Evolutionary conservation across 1,140 invertebrate genomes (phyloP).

Genomic region (Streblospio benedicti): DNA sequence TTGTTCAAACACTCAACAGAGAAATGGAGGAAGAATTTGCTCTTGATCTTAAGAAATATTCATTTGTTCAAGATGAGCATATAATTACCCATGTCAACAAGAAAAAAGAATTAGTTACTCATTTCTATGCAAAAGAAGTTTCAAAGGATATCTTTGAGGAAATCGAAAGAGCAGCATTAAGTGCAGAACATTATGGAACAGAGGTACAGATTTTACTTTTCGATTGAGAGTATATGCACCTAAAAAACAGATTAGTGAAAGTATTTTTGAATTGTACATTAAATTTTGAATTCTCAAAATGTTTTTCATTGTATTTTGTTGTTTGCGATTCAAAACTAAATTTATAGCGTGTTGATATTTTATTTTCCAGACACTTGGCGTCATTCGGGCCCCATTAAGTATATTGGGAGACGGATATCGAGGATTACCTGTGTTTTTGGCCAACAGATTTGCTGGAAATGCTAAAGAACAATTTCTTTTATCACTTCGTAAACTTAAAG

Average conservation of each 20-base stretch:
- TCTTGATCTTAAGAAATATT: constrained; percentile 37
- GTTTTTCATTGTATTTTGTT: too few species aligned
- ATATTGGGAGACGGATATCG: constrained; percentile 50
- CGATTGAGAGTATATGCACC: not conserved
- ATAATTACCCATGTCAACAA: constrained; percentile 31
- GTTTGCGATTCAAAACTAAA: too few species aligned
- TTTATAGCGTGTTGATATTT: not conserved
- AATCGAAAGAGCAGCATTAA: constrained; percentile 40
- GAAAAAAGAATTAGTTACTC: constrained; percentile 44
- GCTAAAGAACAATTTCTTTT: constrained; percentile 47
- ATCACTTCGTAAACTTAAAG: too few species aligned
- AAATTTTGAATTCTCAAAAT: too few species aligned
- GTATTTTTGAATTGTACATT: not conserved
- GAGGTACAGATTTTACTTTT: constrained; percentile 37
- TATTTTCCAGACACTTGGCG: constrained; percentile 45
- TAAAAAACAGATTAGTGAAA: not conserved
- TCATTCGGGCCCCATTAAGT: constrained; percentile 50
- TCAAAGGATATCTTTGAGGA: constrained; percentile 39
- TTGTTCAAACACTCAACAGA: constrained; percentile 47
- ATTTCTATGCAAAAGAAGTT: constrained; percentile 51
- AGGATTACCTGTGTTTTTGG: constrained; percentile 52
- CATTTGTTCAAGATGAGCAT: constrained; percentile 31
- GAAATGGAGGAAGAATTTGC: constrained; percentile 54
- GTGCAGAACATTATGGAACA: constrained; percentile 47
- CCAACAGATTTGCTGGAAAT: constrained; percentile 50